A percentile compares a stretch with the other conserved stretches of the same genome.
Conservation (phyloP, 2,113 vertebrate species). For the Nothocercus julius region DNA sequence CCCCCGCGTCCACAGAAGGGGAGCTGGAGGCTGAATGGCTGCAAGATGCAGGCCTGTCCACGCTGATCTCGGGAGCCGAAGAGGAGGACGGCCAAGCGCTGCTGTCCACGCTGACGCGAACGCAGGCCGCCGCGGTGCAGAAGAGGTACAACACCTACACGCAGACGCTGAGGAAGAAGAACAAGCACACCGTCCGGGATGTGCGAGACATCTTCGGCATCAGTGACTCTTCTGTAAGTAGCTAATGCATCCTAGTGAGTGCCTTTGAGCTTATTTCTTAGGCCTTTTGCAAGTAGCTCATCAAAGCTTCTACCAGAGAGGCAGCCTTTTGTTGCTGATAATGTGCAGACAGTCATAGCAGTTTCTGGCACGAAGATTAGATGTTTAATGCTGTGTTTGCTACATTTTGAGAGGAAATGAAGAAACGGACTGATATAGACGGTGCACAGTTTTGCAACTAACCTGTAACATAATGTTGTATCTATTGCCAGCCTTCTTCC, state of each 20-base stretch:
- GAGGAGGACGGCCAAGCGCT: slow-evolving; percentile 86
- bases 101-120: slow-evolving; percentile 90
- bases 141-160: slow-evolving; percentile 92
- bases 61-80: slow-evolving; percentile 81
- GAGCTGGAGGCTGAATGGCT: slow-evolving; percentile 95
- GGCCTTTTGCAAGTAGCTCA: background rate
- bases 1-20: slow-evolving; percentile 79
- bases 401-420: background rate
- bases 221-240: slow-evolving; percentile 80
- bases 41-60: slow-evolving; percentile 91
- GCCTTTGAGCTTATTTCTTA: background rate
- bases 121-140: slow-evolving; percentile 90
- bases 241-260: background rate
- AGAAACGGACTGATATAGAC: background rate
- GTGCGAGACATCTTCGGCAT: slow-evolving; percentile 90
- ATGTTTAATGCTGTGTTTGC: background rate
- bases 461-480: background rate
- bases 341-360: background rate
- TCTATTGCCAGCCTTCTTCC: background rate
- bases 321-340: background rate
- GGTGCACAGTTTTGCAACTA: background rate
- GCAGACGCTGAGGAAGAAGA: slow-evolving; percentile 88
- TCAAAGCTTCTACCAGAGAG: background rate
- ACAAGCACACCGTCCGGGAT: slow-evolving; percentile 86
- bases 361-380: background rate